Conservation (phyloP, 1,140 invertebrate genomes). For the Pseudomyrmex cubaensis region DNA sequence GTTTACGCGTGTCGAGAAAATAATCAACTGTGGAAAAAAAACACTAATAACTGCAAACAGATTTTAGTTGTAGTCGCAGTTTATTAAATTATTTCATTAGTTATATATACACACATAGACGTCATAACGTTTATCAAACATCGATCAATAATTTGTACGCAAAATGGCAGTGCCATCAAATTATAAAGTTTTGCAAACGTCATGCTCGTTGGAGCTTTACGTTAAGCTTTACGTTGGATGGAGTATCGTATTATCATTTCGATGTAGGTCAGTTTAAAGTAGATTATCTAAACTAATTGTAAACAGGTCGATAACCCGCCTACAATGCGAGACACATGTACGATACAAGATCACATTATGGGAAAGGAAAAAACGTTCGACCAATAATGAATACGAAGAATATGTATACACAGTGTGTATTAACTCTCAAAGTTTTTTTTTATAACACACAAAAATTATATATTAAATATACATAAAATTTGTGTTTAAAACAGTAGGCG, state of each 20-base stretch:
- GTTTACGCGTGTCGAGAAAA: neutral
- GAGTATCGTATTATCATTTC: constrained; percentile 30
- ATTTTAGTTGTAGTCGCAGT: no score
- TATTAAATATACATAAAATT: no score
- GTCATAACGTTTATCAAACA: neutral
- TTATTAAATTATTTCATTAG: no score
- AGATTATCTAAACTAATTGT: constrained; percentile 21
- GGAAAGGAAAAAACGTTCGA: neutral
- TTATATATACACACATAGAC: no score
- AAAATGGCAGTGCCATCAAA: neutral
- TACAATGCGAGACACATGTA: neutral
- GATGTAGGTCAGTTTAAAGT: neutral
- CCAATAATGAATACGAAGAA: neutral
- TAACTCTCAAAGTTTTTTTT: no score
- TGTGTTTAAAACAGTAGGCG: no score
- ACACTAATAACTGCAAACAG: no score
- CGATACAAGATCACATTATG: neutral
- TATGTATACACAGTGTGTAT: no score
- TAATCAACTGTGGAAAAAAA: neutral
- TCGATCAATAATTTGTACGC: neutral
- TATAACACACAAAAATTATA: no score
- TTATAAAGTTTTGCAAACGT: neutral
- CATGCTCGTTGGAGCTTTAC: neutral
- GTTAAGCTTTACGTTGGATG: constrained; percentile 5
- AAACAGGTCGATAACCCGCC: neutral